Conservation (phyloP, 92 coral and sea anemone genomes). For the Heliopora coerulea region DNA sequence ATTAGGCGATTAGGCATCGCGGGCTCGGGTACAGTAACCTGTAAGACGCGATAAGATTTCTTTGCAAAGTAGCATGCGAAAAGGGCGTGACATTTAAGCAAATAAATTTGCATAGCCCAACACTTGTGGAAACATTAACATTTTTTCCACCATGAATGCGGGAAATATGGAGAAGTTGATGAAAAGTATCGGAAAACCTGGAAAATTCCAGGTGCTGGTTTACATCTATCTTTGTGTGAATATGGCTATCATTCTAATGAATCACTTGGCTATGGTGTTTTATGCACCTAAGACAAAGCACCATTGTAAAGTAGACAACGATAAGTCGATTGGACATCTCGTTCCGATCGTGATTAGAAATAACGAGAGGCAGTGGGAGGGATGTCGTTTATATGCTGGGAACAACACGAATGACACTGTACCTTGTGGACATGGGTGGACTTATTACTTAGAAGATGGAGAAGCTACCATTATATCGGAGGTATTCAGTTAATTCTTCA, state of each 20-base stretch:
- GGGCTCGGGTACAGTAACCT: too few relatives aligned
- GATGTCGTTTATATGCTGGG: conserved; percentile 8
- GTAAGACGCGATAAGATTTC: too few relatives aligned
- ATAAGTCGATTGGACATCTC: neutral
- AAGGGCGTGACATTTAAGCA: too few relatives aligned
- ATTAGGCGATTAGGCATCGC: too few relatives aligned
- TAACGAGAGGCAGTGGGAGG: conserved; percentile 15
- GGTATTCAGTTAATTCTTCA: too few relatives aligned
- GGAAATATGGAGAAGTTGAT: neutral
- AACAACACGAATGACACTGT: neutral
- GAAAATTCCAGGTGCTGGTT: neutral
- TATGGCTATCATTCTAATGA: neutral
- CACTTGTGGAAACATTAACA: too few relatives aligned
- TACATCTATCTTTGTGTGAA: neutral
- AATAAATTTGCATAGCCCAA: too few relatives aligned
- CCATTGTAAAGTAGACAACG: neutral
- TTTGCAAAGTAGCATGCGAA: too few relatives aligned
- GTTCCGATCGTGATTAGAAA: neutral
- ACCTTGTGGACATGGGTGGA: conserved; percentile 23
- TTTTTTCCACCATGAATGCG: neutral
- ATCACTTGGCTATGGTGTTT: neutral
- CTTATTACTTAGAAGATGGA: conserved; percentile 11
- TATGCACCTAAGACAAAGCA: conserved; percentile 11
- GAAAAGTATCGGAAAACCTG: conserved; percentile 1
- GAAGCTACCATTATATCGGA: conserved; percentile 17